Evolutionary conservation across 2,113 vertebrate genomes (phyloP).

Genomic region (Ailurus styani): DNA sequence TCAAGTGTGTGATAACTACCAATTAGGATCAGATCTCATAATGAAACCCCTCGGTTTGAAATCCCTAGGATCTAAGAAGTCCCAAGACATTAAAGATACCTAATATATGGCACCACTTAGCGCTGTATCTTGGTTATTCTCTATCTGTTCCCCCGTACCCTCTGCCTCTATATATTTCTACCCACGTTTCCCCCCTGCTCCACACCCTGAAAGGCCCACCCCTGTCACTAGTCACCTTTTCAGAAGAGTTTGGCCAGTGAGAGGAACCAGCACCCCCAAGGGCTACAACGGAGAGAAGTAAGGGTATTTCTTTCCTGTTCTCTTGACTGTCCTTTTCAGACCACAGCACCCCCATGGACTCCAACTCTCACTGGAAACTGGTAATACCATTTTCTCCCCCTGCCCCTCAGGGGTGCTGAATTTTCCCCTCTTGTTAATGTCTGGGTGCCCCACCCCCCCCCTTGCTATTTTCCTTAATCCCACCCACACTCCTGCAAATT

Average conservation of each 20-base stretch:
- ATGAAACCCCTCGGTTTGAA: background rate
- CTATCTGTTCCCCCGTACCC: background rate
- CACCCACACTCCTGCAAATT: background rate
- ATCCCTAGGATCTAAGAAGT: background rate
- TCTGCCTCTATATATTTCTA: background rate
- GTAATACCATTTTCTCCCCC: background rate
- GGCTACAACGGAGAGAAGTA: background rate
- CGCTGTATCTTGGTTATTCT: background rate
- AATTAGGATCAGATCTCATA: background rate
- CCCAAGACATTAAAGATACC: background rate
- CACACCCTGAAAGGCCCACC: background rate
- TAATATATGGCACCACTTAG: background rate
- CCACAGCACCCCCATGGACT: background rate
- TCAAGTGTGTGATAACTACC: background rate
- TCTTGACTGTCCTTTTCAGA: background rate
- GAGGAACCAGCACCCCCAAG: background rate
- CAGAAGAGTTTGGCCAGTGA: background rate
- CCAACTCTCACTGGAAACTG: background rate
- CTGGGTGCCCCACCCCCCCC: background rate
- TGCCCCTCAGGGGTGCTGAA: background rate
- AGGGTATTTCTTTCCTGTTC: background rate
- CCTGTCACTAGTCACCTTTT: background rate
- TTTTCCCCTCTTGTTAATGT: background rate
- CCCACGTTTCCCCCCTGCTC: background rate
- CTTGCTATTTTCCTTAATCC: background rate